Conservation (phyloP, 2,113 vertebrate genomes). For the Larimichthys crocea region DNA sequence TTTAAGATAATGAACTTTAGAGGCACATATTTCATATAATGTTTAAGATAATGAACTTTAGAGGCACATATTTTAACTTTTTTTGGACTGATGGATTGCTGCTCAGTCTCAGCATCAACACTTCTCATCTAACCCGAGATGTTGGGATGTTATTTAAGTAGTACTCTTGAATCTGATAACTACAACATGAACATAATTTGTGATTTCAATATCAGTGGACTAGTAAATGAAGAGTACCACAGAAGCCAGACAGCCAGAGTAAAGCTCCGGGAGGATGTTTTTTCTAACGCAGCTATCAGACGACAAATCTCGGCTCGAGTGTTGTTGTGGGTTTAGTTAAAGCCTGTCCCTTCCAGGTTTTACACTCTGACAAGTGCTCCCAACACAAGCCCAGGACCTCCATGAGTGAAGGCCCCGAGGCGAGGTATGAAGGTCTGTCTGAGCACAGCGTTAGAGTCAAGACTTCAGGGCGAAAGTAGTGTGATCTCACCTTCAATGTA, state of each 20-base stretch:
- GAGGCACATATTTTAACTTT: no score
- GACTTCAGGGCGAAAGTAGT: constrained; percentile 11
- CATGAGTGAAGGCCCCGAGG: constrained; percentile 40
- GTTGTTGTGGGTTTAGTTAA: constrained; percentile 31
- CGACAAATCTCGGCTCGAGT: constrained; percentile 18
- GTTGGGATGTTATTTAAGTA: no score
- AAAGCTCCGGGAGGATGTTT: not conserved
- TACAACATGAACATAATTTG: not conserved
- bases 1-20: no score
- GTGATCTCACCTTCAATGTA: constrained; percentile 41
- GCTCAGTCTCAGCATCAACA: no score
- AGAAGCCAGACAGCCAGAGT: not conserved
- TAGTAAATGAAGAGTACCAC: not conserved
- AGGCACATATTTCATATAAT: no score
- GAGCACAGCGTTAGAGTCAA: not conserved
- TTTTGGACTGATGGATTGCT: no score
- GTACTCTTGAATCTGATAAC: no score
- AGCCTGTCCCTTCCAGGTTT: constrained; percentile 38
- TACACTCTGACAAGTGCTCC: constrained; percentile 32
- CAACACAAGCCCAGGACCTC: constrained; percentile 49
- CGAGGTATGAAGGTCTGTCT: not conserved
- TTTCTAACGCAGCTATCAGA: constrained; percentile 23
- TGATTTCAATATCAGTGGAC: not conserved
- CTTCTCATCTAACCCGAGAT: no score
- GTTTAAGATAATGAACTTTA: no score